Percentiles rank a stretch among this genome's conserved stretches.
Evolutionary conservation across 2,888 invertebrate genomes (phyloP).

Genomic region (Eristalis intricaria): DNA sequence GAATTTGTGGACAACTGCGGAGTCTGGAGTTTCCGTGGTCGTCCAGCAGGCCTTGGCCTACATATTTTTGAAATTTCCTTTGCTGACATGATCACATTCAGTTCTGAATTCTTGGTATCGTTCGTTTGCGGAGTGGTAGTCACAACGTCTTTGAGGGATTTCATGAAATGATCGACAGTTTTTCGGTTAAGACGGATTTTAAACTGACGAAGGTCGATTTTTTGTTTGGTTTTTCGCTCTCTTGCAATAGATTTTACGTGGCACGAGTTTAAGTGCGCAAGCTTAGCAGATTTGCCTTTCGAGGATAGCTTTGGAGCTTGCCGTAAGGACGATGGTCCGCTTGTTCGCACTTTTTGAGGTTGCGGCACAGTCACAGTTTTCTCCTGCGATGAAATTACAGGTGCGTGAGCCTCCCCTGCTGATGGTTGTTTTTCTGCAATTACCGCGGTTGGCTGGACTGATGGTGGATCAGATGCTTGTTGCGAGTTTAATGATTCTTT

Average conservation of each 20-base stretch:
- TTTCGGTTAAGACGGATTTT: background rate
- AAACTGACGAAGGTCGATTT: background rate
- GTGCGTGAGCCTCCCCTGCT: no score
- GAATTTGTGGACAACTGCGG: background rate
- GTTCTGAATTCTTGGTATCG: background rate
- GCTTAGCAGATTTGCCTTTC: background rate
- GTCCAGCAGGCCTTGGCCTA: background rate
- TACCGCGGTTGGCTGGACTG: no score
- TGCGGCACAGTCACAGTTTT: no score
- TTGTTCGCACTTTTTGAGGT: background rate
- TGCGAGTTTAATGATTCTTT: no score
- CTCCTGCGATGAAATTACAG: no score
- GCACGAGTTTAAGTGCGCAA: background rate
- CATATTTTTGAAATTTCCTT: background rate
- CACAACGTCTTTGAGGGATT: background rate
- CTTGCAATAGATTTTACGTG: background rate
- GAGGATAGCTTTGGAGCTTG: background rate
- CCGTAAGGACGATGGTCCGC: background rate
- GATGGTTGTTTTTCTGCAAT: no score
- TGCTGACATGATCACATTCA: background rate
- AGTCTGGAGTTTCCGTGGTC: background rate
- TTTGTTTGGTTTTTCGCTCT: background rate
- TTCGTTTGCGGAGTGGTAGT: background rate
- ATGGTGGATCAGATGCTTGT: no score
- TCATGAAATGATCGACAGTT: background rate